Evolutionary conservation across 2,113 vertebrate genomes (phyloP), one percentile per base, ranked within the genome.

Genomic region (Myxocyprinus asiaticus): DNA sequence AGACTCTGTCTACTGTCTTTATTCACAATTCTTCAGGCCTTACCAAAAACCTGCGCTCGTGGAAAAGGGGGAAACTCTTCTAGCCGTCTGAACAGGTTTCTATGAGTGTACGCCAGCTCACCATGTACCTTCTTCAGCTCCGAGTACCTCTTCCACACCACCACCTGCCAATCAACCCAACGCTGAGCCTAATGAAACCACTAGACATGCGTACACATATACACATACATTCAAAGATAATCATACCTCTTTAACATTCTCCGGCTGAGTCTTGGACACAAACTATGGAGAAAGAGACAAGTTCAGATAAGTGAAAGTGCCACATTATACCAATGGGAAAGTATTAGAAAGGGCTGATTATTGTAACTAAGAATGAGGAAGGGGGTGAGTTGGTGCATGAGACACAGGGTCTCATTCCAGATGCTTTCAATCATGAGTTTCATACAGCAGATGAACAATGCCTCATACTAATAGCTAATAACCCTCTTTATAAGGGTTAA

Each of bases 41-140:
- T 88, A 96, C 96, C 96, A 42, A 97, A 97, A 17, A 96, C 86
- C 78, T 96, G 95, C 6, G 94, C 94, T 0, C 90, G 88, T 0
- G 96, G 95, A 73, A 97, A 97, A 4, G 93, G 44, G 0, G 96
- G 96, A 76, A 97, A 97, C 74, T 96, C 95, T 84, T 97, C 95
- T 7, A 90, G 87, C 61, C 93, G 90, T 3, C 96, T 90, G 88
- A 97, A 97, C 76, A 97, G 92, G 87, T 97, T 96, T 65, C 94
- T 92, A 83, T 97, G 96, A 0, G 94, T 97, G 84, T 95, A 97
- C 56, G 94, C 93, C 87, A 97, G 82, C 86, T 97, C 96, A 6
- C 93, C 92, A 0, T 97, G 95, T 33, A 97, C 93, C 89, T 95
- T 96, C 86, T 95, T 95, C 75, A 97, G 92, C 88, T 97, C 96